Percentiles rank a stretch among this genome's conserved stretches.
Evolutionary conservation across 2,797 vertebrate genomes (phyloP).

Genomic region (Dendrocincla fuliginosa): DNA sequence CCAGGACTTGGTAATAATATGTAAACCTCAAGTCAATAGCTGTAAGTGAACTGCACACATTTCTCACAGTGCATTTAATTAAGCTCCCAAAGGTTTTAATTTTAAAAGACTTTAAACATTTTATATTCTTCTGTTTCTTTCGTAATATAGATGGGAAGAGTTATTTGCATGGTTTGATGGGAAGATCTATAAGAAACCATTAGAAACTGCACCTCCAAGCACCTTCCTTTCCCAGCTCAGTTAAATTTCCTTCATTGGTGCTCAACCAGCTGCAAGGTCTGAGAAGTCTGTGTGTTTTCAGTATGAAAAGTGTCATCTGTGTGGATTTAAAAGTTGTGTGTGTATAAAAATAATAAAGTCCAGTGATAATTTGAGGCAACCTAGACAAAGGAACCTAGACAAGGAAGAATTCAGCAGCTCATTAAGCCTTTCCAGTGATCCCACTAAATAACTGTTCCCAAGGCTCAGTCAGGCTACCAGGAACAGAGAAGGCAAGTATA

Average conservation of each 20-base stretch:
- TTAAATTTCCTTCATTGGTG: not conserved
- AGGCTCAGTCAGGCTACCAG: not conserved
- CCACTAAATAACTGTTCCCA: not conserved
- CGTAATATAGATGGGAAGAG: not conserved
- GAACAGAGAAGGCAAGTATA: not conserved
- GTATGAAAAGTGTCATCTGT: not conserved
- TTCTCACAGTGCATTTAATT: constrained; percentile 8
- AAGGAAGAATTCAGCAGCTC: not conserved
- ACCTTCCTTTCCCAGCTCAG: not conserved
- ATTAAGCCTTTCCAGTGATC: not conserved
- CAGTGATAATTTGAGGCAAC: not conserved
- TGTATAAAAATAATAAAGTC: not conserved
- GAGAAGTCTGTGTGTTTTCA: not conserved
- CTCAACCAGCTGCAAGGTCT: not conserved
- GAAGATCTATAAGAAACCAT: not conserved
- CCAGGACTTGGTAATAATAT: not conserved
- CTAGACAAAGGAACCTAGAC: not conserved
- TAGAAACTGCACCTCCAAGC: not conserved
- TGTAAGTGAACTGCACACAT: not conserved
- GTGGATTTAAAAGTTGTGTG: not conserved
- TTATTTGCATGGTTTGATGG: not conserved
- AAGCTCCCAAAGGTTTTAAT: not conserved
- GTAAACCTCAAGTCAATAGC: constrained; percentile 4
- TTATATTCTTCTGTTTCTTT: not conserved
- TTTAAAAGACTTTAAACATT: not conserved